Percentiles rank a stretch among this genome's conserved stretches.
phyloP scores from a whole-genome alignment of 2,113 vertebrate genomes.

The Halcyon malimbica region DNA sequence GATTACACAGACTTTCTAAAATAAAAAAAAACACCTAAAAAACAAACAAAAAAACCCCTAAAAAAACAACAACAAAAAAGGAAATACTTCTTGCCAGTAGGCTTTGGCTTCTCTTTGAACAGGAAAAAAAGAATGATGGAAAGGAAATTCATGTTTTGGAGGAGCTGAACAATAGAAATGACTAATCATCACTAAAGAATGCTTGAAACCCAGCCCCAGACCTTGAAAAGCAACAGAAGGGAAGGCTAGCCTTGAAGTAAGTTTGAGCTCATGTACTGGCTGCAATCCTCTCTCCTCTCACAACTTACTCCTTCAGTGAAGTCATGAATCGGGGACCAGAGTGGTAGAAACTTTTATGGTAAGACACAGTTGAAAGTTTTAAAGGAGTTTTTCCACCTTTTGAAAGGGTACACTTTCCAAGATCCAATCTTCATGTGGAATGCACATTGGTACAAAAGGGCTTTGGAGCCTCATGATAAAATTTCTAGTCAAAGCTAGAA shows the following conservation, averaged over 20 bases:
- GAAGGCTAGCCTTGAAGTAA: constrained; percentile 34
- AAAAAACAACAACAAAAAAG: not conserved
- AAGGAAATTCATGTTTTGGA: constrained; percentile 67
- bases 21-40: not conserved
- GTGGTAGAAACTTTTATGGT: not conserved
- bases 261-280: constrained; percentile 10
- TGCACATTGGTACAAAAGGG: not conserved
- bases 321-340: not conserved
- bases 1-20: constrained; percentile 16
- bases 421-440: not conserved
- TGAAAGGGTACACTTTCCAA: not conserved
- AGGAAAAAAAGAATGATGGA: constrained; percentile 58
- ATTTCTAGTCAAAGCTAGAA: not conserved
- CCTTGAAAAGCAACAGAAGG: constrained; percentile 54
- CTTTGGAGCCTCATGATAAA: not conserved
- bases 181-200: constrained; percentile 66
- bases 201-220: constrained; percentile 49
- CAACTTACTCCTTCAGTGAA: not conserved
- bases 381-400: not conserved
- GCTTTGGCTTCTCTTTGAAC: constrained; percentile 53
- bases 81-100: constrained; percentile 51
- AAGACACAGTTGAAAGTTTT: not conserved
- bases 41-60: not conserved
- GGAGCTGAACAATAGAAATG: constrained; percentile 63
- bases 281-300: not conserved